A percentile compares a stretch with the other conserved stretches of the same genome.
Conservation (phyloP, 2,888 invertebrate genomes). For the Sinotaia quadrata region DNA sequence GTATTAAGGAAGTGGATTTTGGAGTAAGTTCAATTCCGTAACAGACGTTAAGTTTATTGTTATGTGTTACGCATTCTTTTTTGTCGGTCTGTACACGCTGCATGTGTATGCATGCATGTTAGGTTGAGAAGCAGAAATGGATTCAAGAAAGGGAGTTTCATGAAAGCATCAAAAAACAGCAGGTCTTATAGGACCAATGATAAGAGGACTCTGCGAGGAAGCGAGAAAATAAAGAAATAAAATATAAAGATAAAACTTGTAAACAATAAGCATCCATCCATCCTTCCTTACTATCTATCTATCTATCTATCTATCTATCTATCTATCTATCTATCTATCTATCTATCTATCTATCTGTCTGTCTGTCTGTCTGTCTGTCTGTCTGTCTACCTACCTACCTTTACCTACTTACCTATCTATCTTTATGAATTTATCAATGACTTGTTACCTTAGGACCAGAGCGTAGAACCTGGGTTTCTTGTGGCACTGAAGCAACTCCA, state of each 20-base stretch:
- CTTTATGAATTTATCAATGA: background rate
- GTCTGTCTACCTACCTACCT: background rate
- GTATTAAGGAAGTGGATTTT: slow-evolving; percentile 51
- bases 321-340: background rate
- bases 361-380: background rate
- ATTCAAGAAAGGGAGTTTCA: too few relatives aligned
- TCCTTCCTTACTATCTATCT: background rate
- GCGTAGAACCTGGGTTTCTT: slow-evolving; percentile 54
- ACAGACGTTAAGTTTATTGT: background rate
- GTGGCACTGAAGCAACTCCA: slow-evolving; percentile 44
- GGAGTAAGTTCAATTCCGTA: slow-evolving; percentile 37
- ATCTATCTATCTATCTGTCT: background rate
- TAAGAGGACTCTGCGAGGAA: too few relatives aligned
- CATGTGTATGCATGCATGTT: too few relatives aligned
- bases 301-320: background rate
- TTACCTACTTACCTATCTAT: background rate
- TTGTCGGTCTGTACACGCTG: too few relatives aligned
- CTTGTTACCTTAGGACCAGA: slow-evolving; percentile 47
- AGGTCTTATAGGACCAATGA: too few relatives aligned
- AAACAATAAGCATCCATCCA: background rate
- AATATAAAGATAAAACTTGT: too few relatives aligned
- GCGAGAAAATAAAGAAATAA: too few relatives aligned
- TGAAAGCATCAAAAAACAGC: too few relatives aligned
- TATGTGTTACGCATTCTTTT: background rate
- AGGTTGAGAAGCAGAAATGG: too few relatives aligned